Base-by-base conservation (phyloP, 2,888 invertebrate species). In the Diplazon laetatorius region DNA sequence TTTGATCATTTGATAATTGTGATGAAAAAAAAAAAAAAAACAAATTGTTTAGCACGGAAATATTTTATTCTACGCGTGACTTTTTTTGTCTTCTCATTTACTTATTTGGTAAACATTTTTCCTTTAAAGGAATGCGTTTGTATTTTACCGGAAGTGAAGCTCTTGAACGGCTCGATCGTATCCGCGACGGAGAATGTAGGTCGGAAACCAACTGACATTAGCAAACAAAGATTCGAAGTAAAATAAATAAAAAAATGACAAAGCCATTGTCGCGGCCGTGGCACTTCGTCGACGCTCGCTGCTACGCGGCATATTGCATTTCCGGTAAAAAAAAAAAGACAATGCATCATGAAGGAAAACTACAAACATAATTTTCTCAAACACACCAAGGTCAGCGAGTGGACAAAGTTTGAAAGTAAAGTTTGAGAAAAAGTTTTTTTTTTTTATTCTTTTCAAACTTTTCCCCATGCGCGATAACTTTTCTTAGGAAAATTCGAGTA, bases 151-250 rank as follows among this genome's bases (percentile, higher is more conserved):
- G 14, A 52, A 52, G 52, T 22, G 52, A 25, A 8, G 52, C 25
- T 52, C n/a, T 14, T 52, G 6, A 25, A 12, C 52, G 52, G n/a
- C 22, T 9, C 25, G 52, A 52, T 52, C 25, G n/a, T 52, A 52
- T 52, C 52, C 6, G 52, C 25, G 14, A 52, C 25, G 52, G 25
- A 22, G 52, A 52, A 52, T 52, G 52, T 25, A 22, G 1, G 52
- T 25, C 25, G 16, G 52, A 52, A 25, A 1, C 1, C 25, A 22
- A n/a, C 52, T 52, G 52, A 52, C 52, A 52, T 25, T 52, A 52
- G 52, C 25, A 52, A 52, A 52, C 52, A 22, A 14, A 52, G 52
- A 52, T 52, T 52, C 25, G 14, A 8, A 37, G 37, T n/a, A n/a
- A n/a, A n/a, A 8, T 8, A 37, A 37, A 52, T 9, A 25, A 25